Evolutionary conservation across 2,797 vertebrate species (phyloP).

Genomic region (Hapalemur alaotrensis): DNA sequence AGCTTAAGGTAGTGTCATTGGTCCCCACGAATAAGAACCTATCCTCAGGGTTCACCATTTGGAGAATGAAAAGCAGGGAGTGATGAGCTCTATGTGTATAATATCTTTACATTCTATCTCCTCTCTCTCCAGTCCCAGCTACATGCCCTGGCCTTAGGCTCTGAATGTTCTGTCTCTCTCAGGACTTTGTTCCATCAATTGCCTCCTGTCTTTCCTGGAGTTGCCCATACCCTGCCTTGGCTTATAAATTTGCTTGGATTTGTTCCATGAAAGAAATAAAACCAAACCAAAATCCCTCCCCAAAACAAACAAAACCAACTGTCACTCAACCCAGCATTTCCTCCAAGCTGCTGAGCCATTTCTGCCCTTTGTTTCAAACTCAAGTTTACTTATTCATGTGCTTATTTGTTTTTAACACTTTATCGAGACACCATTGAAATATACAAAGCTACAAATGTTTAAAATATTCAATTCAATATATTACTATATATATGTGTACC

Average conservation of each 20-base stretch:
- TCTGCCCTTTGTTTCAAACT: conserved; percentile 38
- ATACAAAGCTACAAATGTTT: not conserved
- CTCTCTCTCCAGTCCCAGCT: not conserved
- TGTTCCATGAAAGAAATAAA: not conserved
- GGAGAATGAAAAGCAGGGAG: not conserved
- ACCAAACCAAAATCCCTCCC: not conserved
- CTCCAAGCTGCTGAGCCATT: not conserved
- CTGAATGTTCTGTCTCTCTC: not conserved
- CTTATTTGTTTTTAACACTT: not conserved
- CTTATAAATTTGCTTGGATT: not conserved
- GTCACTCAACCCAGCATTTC: not conserved
- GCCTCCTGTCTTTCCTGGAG: not conserved
- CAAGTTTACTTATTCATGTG: not conserved
- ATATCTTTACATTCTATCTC: no score
- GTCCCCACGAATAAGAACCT: not conserved
- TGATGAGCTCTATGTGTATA: not conserved
- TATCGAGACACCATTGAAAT: not conserved
- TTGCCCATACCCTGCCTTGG: not conserved
- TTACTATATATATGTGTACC: not conserved
- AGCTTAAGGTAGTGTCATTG: not conserved
- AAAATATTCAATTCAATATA: not conserved
- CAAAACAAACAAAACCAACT: not conserved
- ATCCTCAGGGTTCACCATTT: not conserved
- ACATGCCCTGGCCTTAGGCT: not conserved
- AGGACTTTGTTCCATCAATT: not conserved